Percentiles rank a stretch among this genome's conserved stretches.
phyloP scores from a whole-genome alignment of 2,888 invertebrate species.

The Drosophila barbarae region DNA sequence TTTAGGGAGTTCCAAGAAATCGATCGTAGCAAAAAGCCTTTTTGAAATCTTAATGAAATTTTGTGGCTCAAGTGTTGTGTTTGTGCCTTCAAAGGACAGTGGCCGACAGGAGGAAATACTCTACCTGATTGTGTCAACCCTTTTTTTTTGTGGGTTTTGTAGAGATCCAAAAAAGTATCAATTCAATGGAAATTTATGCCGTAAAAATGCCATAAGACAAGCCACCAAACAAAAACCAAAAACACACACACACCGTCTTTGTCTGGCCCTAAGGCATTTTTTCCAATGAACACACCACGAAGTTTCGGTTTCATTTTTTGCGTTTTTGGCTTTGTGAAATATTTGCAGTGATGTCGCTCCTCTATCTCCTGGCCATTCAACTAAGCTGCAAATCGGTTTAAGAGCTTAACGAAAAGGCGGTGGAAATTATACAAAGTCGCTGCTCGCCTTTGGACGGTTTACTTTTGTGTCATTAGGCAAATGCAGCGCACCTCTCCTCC shows the following conservation, averaged over 20 bases:
- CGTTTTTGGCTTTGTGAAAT: slow-evolving; percentile 46
- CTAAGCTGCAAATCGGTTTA: slow-evolving; percentile 78
- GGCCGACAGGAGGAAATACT: slow-evolving; percentile 52
- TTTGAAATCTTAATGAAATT: slow-evolving; percentile 60
- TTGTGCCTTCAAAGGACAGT: slow-evolving; percentile 62
- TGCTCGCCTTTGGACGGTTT: slow-evolving; percentile 34
- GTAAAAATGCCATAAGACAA: slow-evolving; percentile 61
- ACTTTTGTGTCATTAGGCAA: slow-evolving; percentile 67
- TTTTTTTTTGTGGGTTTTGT: slow-evolving; percentile 37
- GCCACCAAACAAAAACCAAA: slow-evolving; percentile 33
- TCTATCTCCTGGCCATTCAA: slow-evolving; percentile 31
- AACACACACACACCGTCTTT: slow-evolving; percentile 37
- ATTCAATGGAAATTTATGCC: slow-evolving; percentile 77
- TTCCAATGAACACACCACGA: slow-evolving; percentile 50
- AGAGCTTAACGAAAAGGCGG: slow-evolving; percentile 66
- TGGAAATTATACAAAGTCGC: slow-evolving; percentile 67
- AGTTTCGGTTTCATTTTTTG: slow-evolving; percentile 37
- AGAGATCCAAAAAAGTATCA: slow-evolving; percentile 36
- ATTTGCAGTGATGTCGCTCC: slow-evolving; percentile 49
- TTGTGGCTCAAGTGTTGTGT: slow-evolving; percentile 56
- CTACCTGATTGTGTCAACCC: slow-evolving; percentile 74
- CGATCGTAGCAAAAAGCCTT: slow-evolving; percentile 28
- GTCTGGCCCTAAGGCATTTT: slow-evolving; percentile 36
- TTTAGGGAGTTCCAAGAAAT: slow-evolving; percentile 23
- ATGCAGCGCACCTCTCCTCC: slow-evolving; percentile 55